These are phyloP conservation scores for Bradysia coprophila DNA, from an alignment of 1,140 invertebrate genomes.

Conservation along the genomic window DNA sequence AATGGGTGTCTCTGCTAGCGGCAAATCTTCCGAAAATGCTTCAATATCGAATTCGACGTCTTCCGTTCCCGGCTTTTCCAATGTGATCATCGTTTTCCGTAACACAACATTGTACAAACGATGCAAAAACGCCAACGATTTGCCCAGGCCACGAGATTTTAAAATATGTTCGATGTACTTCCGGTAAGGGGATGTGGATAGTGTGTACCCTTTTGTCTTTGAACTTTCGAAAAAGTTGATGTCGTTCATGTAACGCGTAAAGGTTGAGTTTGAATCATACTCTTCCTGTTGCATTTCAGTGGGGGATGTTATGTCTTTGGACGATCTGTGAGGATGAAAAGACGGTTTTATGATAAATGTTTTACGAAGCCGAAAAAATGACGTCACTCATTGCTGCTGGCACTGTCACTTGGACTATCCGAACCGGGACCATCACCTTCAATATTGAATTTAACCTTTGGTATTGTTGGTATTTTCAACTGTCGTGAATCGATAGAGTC, in stretches of 20 bases:
- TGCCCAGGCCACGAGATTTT: slow-evolving; percentile 65
- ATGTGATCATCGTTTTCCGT: slow-evolving; percentile 43
- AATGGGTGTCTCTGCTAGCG: slow-evolving; percentile 16
- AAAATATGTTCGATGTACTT: slow-evolving; percentile 74
- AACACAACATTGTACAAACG: slow-evolving; percentile 44
- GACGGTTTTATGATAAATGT: too few relatives aligned
- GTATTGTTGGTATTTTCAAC: neutral
- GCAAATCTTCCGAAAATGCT: slow-evolving; percentile 21
- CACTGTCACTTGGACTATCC: slow-evolving; percentile 1
- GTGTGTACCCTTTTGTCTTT: neutral
- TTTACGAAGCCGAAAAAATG: too few relatives aligned
- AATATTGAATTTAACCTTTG: slow-evolving; percentile 3
- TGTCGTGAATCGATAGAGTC: slow-evolving; percentile 18
- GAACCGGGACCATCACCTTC: neutral
- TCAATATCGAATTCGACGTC: slow-evolving; percentile 17
- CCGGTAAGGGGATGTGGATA: slow-evolving; percentile 14
- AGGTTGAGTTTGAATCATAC: neutral
- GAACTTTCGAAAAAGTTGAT: too few relatives aligned
- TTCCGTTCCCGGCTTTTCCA: slow-evolving; percentile 31
- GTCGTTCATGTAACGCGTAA: neutral
- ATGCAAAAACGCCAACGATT: slow-evolving; percentile 55
- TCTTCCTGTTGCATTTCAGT: too few relatives aligned
- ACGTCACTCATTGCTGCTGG: slow-evolving; percentile 3
- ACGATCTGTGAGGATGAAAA: too few relatives aligned
- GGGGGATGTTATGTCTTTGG: too few relatives aligned